Percentiles rank a stretch among this genome's conserved stretches.
Conservation (phyloP, 2,113 vertebrate genomes). For the Butorides virescens region DNA sequence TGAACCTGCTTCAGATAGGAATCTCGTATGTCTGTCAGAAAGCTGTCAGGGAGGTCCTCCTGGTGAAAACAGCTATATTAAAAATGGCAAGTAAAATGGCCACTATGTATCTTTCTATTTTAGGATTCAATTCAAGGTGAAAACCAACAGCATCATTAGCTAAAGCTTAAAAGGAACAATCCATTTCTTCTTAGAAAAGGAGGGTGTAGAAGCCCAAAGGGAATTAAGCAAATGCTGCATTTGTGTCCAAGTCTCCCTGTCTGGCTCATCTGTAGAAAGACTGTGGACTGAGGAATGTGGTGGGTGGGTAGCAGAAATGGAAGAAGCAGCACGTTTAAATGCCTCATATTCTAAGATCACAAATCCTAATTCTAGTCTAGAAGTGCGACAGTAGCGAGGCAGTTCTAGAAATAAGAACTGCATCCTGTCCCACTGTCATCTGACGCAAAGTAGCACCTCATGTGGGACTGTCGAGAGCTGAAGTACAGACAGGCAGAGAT, state of each 20-base stretch:
- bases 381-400: background rate
- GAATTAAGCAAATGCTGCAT: background rate
- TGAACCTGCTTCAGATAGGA: background rate
- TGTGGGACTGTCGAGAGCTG: background rate
- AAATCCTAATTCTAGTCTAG: background rate
- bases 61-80: background rate
- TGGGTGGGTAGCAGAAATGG: background rate
- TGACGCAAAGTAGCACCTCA: background rate
- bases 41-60: background rate
- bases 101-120: background rate
- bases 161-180: background rate
- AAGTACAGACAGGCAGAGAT: background rate
- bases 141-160: background rate
- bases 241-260: background rate
- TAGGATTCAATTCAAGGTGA: background rate
- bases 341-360: background rate
- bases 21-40: background rate
- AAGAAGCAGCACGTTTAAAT: background rate
- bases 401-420: background rate
- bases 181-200: background rate
- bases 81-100: background rate
- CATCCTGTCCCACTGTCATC: background rate
- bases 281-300: background rate
- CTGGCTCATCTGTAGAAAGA: background rate
- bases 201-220: background rate